Conservation (phyloP, 2,113 vertebrate species). For the Laterallus jamaicensis region DNA sequence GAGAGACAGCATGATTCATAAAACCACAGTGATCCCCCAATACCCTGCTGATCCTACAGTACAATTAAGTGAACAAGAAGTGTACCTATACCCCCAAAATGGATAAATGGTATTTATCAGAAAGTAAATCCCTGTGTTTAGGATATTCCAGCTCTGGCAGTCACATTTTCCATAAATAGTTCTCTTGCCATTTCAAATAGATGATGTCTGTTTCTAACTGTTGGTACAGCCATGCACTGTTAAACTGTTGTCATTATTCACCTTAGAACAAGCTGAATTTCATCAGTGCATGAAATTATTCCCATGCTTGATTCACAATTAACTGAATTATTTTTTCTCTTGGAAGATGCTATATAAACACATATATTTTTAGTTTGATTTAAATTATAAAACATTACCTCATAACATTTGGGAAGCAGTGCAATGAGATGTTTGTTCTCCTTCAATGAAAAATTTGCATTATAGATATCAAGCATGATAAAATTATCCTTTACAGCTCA, state of each 20-base stretch:
- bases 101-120: neutral
- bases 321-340: neutral
- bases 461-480: neutral
- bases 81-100: neutral
- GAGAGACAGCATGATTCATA: neutral
- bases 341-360: neutral
- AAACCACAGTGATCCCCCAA: neutral
- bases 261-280: neutral
- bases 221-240: neutral
- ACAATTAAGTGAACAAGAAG: neutral
- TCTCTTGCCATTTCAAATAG: neutral
- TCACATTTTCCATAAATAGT: neutral
- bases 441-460: neutral
- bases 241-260: neutral
- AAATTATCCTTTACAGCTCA: neutral
- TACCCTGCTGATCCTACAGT: neutral
- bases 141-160: neutral
- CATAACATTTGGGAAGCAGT: neutral
- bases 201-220: neutral
- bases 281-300: neutral
- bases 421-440: neutral
- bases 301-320: neutral
- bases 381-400: neutral
- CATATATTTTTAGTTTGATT: neutral
- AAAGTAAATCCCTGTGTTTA: neutral